Conservation (phyloP, 2,888 invertebrate genomes). For the Erebia aethiops region DNA sequence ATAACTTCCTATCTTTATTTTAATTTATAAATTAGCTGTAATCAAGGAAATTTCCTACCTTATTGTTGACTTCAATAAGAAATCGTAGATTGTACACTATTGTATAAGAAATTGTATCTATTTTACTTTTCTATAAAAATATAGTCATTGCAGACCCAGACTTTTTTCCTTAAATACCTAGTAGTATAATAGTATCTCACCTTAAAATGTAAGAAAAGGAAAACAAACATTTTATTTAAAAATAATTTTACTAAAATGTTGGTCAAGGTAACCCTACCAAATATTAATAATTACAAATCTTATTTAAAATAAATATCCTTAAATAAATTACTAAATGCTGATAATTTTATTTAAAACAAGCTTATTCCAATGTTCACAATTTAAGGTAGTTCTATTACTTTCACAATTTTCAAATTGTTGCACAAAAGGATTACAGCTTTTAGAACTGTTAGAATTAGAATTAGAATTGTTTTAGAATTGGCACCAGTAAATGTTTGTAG, state of each 20-base stretch:
- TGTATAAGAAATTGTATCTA: not conserved
- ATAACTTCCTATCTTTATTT: not conserved
- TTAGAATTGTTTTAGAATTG: no score
- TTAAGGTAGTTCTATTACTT: not conserved
- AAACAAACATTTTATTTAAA: not conserved
- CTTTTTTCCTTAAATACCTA: not conserved
- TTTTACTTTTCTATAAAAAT: not conserved
- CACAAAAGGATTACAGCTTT: not conserved
- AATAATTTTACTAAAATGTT: not conserved
- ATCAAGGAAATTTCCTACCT: constrained; percentile 1
- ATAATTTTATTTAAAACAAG: not conserved
- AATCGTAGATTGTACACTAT: not conserved
- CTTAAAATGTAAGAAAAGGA: not conserved
- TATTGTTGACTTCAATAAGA: not conserved
- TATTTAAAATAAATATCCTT: constrained; percentile 4
- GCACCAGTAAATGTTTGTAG: no score
- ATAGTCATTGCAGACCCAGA: not conserved
- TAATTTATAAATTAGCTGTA: constrained; percentile 3
- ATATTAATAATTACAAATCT: not conserved
- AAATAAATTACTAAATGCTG: constrained; percentile 7
- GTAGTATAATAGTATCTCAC: not conserved
- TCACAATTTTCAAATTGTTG: not conserved
- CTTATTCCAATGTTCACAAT: not conserved
- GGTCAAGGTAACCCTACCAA: constrained; percentile 1
- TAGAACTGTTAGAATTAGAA: not conserved